Evolutionary conservation across 2,113 vertebrate species (phyloP).

Genomic region (Calyptommatus sinebrachiatus): DNA sequence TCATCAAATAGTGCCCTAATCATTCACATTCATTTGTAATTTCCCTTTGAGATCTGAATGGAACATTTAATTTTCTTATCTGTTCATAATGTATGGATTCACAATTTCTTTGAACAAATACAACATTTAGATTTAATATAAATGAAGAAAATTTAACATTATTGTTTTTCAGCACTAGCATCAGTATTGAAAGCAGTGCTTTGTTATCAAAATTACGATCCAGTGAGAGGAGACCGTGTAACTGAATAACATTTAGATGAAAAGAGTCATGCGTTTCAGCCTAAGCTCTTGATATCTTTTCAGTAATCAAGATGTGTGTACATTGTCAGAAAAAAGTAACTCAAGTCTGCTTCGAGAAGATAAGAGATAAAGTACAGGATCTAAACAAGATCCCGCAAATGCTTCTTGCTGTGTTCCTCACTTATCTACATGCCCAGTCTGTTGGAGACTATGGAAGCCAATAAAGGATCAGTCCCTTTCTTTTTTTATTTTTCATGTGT

Average conservation of each 20-base stretch:
- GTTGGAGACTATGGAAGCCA: too few species aligned
- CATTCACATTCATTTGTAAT: too few species aligned
- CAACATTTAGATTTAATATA: background rate
- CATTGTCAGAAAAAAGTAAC: background rate
- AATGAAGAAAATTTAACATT: background rate
- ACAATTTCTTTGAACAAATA: background rate
- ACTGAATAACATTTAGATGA: background rate
- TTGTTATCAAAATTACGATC: background rate
- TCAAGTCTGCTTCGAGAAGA: background rate
- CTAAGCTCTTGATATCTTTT: background rate
- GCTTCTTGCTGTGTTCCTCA: too few species aligned
- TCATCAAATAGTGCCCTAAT: too few species aligned
- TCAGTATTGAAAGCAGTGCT: background rate
- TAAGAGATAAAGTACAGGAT: too few species aligned
- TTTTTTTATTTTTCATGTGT: too few species aligned
- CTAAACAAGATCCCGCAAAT: too few species aligned
- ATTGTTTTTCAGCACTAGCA: background rate
- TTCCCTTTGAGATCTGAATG: too few species aligned
- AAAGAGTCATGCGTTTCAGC: background rate
- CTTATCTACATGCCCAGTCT: too few species aligned
- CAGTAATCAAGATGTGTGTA: background rate
- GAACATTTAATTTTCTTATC: too few species aligned
- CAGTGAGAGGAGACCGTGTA: background rate
- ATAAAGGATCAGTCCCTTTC: too few species aligned
- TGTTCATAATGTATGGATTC: too few species aligned